phyloP scores from a whole-genome alignment of 2,113 vertebrate species.

The Chrysochloris asiatica region DNA sequence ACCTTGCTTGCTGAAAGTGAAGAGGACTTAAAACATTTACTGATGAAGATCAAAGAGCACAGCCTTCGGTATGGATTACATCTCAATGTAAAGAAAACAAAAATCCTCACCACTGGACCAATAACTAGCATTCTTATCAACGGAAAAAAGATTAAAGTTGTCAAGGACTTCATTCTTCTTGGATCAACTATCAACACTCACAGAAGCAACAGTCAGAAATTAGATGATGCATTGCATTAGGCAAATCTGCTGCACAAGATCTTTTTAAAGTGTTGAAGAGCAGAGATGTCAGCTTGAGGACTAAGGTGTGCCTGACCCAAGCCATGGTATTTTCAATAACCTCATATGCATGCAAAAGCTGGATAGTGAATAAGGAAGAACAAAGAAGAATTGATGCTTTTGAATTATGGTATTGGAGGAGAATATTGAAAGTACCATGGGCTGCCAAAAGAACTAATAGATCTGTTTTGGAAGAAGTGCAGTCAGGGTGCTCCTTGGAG shows the following conservation, averaged over 20 bases:
- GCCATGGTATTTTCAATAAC: not conserved
- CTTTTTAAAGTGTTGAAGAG: not conserved
- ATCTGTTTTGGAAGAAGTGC: not conserved
- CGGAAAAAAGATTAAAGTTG: not conserved
- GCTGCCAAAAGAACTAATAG: not conserved
- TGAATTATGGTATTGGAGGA: not conserved
- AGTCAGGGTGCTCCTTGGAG: not conserved
- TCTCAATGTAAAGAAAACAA: not conserved
- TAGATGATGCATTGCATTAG: not conserved
- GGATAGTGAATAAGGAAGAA: not conserved
- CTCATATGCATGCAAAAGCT: not conserved
- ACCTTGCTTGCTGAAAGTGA: not conserved
- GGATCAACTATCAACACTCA: not conserved
- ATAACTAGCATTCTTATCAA: not conserved
- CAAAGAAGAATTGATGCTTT: not conserved
- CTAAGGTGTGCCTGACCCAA: not conserved
- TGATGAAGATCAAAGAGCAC: not conserved
- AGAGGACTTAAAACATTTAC: not conserved
- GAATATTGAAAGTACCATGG: not conserved
- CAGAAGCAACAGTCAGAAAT: not conserved
- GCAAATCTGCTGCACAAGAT: not conserved
- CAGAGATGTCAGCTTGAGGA: not conserved
- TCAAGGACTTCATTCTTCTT: not conserved
- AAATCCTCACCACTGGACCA: not conserved
- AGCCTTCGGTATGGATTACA: not conserved